These are phyloP conservation scores for Accipiter cooperii DNA, from an alignment of 2,113 vertebrate genomes.

Conservation along the genomic window DNA sequence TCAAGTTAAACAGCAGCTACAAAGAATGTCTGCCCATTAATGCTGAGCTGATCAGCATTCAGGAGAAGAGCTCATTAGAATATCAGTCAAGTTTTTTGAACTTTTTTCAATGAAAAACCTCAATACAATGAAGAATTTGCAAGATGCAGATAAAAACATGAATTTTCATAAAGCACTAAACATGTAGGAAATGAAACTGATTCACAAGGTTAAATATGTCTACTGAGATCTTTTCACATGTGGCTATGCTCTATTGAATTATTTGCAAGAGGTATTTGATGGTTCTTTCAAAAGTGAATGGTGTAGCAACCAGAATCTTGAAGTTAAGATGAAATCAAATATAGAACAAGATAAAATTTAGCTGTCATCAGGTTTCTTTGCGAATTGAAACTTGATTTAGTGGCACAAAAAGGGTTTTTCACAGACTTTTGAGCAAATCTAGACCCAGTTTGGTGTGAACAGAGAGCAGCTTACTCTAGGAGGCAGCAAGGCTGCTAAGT, in stretches of 20 bases:
- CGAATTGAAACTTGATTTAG: slow-evolving; percentile 1
- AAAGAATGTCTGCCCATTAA: neutral
- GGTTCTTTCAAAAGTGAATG: neutral
- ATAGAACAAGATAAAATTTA: slow-evolving; percentile 9
- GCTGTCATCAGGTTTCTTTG: neutral
- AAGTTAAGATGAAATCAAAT: neutral
- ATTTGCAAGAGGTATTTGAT: slow-evolving; percentile 15
- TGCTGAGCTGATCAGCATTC: neutral
- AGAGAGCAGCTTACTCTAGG: neutral
- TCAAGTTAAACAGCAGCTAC: slow-evolving; percentile 12
- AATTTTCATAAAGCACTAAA: slow-evolving; percentile 40
- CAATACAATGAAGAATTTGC: neutral
- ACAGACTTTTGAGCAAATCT: neutral
- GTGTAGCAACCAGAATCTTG: neutral
- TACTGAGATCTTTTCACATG: neutral
- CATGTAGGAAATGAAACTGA: slow-evolving; percentile 31
- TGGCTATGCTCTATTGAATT: neutral
- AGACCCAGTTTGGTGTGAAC: neutral
- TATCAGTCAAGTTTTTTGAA: neutral
- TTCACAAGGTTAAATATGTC: slow-evolving; percentile 38
- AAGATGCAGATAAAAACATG: slow-evolving; percentile 36
- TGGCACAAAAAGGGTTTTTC: neutral
- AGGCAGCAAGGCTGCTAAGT: neutral
- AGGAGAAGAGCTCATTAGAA: neutral
- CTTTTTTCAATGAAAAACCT: neutral